Conservation (phyloP, 1,140 invertebrate genomes). For the Pissodes strobi region DNA sequence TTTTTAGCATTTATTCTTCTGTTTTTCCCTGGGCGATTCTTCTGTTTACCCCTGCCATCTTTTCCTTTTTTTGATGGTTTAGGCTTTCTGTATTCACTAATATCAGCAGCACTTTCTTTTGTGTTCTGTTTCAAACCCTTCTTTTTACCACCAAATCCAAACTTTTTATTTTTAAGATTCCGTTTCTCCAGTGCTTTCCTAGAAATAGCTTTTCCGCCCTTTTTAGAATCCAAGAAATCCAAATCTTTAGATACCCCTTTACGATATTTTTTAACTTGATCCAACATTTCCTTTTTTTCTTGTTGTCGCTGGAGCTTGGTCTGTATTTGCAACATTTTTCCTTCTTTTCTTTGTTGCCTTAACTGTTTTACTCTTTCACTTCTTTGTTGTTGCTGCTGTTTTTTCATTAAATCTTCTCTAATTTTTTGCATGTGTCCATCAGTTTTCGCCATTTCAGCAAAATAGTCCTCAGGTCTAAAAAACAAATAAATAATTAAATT, state of each 20-base stretch:
- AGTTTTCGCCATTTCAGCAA: constrained; percentile 98
- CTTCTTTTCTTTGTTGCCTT: constrained; percentile 88
- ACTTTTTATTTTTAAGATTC: constrained; percentile 82
- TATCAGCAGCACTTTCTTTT: constrained; percentile 72
- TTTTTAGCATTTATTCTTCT: constrained; percentile 43
- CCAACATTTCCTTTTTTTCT: constrained; percentile 79
- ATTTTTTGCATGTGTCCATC: constrained; percentile 98
- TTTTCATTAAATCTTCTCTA: constrained; percentile 79
- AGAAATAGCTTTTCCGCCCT: constrained; percentile 57
- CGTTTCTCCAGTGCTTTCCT: constrained; percentile 64
- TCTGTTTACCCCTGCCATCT: constrained; percentile 17
- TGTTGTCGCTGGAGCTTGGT: constrained; percentile 76
- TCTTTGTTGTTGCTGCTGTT: constrained; percentile 80
- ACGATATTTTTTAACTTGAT: constrained; percentile 82
- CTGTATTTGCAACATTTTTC: constrained; percentile 84
- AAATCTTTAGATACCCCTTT: constrained; percentile 80
- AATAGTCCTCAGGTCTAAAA: constrained; percentile 89
- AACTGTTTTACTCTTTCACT: constrained; percentile 89
- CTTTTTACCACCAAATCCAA: constrained; percentile 96
- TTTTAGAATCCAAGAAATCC: constrained; percentile 82
- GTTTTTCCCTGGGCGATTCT: constrained; percentile 48
- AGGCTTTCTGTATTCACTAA: constrained; percentile 60
- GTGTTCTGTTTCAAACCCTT: constrained; percentile 88
- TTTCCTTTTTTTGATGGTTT: constrained; percentile 33
- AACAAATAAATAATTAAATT: constrained; percentile 4